These are phyloP conservation scores for Hozukius guyotensis DNA, from an alignment of 2,797 vertebrate species.

Conservation along the genomic window DNA sequence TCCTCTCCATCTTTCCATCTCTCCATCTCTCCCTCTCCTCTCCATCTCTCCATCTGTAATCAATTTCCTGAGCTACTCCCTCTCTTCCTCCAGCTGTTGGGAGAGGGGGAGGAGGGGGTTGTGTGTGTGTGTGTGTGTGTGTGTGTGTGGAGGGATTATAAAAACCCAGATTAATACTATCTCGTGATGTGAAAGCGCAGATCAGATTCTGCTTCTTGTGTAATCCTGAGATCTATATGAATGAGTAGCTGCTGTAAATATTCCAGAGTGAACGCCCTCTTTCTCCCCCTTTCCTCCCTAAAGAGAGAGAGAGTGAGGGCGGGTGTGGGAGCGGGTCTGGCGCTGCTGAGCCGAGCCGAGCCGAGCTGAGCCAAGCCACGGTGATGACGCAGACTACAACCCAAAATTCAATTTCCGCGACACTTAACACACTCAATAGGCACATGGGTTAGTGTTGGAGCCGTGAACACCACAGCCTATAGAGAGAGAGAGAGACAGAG, in stretches of 20 bases:
- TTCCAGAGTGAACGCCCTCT: constrained; percentile 52
- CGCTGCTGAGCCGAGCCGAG: no score
- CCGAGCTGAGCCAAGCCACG: constrained; percentile 9
- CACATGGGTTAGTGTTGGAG: constrained; percentile 55
- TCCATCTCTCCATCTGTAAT: constrained; percentile 30
- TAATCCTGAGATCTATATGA: constrained; percentile 26
- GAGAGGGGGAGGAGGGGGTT: not conserved
- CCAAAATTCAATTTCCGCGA: constrained; percentile 54
- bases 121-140: not conserved
- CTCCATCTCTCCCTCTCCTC: constrained; percentile 19
- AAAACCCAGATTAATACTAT: constrained; percentile 48
- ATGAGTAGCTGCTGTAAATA: constrained; percentile 25
- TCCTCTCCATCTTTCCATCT: constrained; percentile 27
- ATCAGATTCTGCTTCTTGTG: not conserved
- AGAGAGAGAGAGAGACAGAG: constrained; percentile 34
- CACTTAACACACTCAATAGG: constrained; percentile 38
- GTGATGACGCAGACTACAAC: constrained; percentile 51
- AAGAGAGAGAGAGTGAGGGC: not conserved
- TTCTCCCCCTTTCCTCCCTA: not conserved
- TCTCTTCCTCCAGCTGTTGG: constrained; percentile 57
- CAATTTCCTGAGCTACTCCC: constrained; percentile 25
- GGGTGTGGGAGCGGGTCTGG: not conserved
- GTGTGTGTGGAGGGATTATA: constrained; percentile 29
- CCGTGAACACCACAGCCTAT: constrained; percentile 45
- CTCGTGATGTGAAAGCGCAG: constrained; percentile 37